These are phyloP conservation scores for Agapornis roseicollis DNA, from an alignment of 2,113 vertebrate genomes.

Conservation along the genomic window DNA sequence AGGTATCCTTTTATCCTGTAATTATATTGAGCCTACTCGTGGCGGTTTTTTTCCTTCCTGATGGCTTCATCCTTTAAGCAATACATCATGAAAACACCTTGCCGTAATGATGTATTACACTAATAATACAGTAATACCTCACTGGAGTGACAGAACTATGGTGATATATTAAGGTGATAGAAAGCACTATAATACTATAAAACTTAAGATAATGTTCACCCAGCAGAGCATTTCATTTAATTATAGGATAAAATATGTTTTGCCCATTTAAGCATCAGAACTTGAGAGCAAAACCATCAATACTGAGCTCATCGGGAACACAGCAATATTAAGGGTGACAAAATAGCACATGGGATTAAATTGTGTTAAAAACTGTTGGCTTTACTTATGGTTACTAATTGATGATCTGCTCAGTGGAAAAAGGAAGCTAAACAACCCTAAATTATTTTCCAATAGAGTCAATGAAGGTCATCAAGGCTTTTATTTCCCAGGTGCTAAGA, in stretches of 20 bases:
- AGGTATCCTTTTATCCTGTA: constrained; percentile 51
- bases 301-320: neutral
- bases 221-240: constrained; percentile 51
- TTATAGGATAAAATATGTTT: constrained; percentile 41
- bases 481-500: constrained; percentile 32
- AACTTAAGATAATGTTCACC: constrained; percentile 30
- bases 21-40: constrained; percentile 60
- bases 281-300: neutral
- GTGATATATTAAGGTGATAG: constrained; percentile 15
- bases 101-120: constrained; percentile 68
- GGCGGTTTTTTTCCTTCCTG: constrained; percentile 32
- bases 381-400: neutral
- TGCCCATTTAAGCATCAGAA: constrained; percentile 6
- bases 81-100: constrained; percentile 63
- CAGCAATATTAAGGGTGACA: neutral
- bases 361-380: neutral
- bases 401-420: constrained; percentile 7
- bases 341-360: neutral
- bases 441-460: constrained; percentile 48
- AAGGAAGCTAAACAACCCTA: constrained; percentile 10
- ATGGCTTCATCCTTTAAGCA: constrained; percentile 67
- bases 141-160: constrained; percentile 1
- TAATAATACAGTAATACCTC: constrained; percentile 39
- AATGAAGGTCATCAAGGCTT: constrained; percentile 48
- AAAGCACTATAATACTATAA: constrained; percentile 30